Evolutionary conservation across 2,113 vertebrate species (phyloP).

Genomic region (Hiodon alosoides): DNA sequence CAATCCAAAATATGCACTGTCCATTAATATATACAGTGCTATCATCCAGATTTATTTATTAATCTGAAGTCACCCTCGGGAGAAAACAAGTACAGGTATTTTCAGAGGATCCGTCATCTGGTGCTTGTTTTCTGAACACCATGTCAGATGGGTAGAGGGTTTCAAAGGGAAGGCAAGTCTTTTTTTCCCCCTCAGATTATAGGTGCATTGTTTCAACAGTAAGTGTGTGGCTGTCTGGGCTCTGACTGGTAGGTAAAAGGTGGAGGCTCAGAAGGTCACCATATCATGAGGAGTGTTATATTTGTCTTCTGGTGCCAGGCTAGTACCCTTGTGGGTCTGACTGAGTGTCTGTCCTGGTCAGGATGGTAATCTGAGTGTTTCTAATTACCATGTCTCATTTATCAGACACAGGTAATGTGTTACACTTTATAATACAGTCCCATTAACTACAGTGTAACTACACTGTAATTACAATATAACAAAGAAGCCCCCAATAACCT

Average conservation of each 20-base stretch:
- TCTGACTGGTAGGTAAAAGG: conserved; percentile 57
- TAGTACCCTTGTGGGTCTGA: conserved; percentile 54
- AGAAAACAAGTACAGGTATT: conserved; percentile 6
- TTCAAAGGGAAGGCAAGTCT: conserved; percentile 50
- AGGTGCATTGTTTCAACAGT: conserved; percentile 46
- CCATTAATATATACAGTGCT: no score
- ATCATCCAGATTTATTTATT: not conserved
- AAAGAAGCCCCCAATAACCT: no score
- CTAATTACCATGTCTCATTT: not conserved
- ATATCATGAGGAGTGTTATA: conserved; percentile 54
- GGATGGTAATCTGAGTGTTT: conserved; percentile 45
- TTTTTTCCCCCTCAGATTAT: conserved; percentile 49
- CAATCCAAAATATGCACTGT: no score
- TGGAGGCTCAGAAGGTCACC: conserved; percentile 59
- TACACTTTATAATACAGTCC: no score
- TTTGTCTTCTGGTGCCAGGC: conserved; percentile 59
- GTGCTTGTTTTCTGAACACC: conserved; percentile 3
- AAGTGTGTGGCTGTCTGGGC: conserved; percentile 46
- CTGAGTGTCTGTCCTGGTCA: conserved; percentile 54
- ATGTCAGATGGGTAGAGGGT: conserved; percentile 2
- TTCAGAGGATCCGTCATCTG: conserved; percentile 15
- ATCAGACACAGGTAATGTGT: not conserved
- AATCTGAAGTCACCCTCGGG: not conserved
- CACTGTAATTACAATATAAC: no score
- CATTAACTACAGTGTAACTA: no score